Evolutionary conservation across 1,140 invertebrate genomes (phyloP), one percentile per base, ranked within the genome.

Genomic region (Euwallacea fornicatus): DNA sequence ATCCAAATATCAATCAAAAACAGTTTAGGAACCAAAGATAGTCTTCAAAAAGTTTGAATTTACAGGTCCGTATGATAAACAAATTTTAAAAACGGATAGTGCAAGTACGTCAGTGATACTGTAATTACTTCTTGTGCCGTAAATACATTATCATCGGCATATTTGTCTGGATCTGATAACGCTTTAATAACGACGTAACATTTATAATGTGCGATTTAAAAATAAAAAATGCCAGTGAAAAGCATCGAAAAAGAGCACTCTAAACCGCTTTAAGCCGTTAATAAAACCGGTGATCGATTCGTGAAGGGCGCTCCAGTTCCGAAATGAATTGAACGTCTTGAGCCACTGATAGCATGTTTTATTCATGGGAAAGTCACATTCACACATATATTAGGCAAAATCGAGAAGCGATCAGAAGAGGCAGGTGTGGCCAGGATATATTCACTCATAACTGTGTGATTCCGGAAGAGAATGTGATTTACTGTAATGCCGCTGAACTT

Each of bases 371-470:
- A 71, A 74, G 72, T 65, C 63, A 71, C 74, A 74, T 73, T 76
- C 75, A 66, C 74, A 74, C 71, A 76, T 74, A 76, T 75, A 74
- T 75, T 75, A 76, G 67, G 69, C 74, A 61, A 77, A 77, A 77
- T 77, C 69, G 76, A 74, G 68, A 75, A 77, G 74, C 76, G 76
- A 77, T 77, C 74, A 71, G 66, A 46, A 59, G 68, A 64, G 70
- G 76, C 76, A 77, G 76, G 76, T 77, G 76, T 58, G 60, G 46
- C 56, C 56, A 64, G 76, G 70, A 77, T 75, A 77, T 77, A 77
- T 77, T 77, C 76, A 74, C 76, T 73, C 74, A 75, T 77, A 77
- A 75, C 74, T 73, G 69, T 67, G 73, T 75, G 75, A 75, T 77
- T 75, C 73, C 58, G 64, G 47, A 59, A 73, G 44, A 68, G 73